Conservation (phyloP, 1,140 invertebrate species). For the Bombus waltoni region DNA sequence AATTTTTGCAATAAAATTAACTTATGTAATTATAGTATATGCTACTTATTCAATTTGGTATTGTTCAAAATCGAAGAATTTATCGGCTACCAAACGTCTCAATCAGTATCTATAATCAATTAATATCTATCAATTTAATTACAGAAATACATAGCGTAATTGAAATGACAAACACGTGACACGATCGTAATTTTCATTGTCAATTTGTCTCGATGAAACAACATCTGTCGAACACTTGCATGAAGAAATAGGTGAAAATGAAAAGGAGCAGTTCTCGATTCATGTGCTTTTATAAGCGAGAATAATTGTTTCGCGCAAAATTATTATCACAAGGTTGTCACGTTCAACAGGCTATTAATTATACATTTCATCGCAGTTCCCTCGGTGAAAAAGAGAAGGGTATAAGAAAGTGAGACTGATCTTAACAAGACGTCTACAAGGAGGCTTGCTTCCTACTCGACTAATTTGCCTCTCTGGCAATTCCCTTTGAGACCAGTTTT, state of each 20-base stretch:
- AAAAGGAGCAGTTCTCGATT: not conserved
- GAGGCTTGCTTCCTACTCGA: not conserved
- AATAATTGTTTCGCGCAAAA: constrained; percentile 1
- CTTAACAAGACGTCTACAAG: constrained; percentile 25
- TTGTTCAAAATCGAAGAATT: not conserved
- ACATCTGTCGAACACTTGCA: not conserved
- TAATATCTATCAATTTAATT: too few relatives aligned
- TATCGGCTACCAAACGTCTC: not conserved
- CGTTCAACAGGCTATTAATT: constrained; percentile 46
- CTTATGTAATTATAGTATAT: not conserved
- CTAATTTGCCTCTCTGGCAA: constrained; percentile 13
- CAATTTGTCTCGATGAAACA: not conserved
- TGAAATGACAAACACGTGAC: too few relatives aligned
- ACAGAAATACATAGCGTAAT: too few relatives aligned
- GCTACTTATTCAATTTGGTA: too few relatives aligned
- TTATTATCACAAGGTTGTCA: constrained; percentile 42
- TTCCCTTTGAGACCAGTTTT: constrained; percentile 34
- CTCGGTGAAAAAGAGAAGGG: not conserved
- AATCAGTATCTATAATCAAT: too few relatives aligned
- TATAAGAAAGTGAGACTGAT: constrained; percentile 25
- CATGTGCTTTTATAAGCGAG: not conserved
- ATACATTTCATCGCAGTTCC: constrained; percentile 11
- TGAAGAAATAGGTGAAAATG: not conserved
- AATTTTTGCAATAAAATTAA: not conserved
- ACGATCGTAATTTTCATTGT: not conserved